Percentiles rank a stretch among this genome's conserved stretches.
Conservation (phyloP, 2,888 invertebrate genomes). For the Caenorhabditis sp. region DNA sequence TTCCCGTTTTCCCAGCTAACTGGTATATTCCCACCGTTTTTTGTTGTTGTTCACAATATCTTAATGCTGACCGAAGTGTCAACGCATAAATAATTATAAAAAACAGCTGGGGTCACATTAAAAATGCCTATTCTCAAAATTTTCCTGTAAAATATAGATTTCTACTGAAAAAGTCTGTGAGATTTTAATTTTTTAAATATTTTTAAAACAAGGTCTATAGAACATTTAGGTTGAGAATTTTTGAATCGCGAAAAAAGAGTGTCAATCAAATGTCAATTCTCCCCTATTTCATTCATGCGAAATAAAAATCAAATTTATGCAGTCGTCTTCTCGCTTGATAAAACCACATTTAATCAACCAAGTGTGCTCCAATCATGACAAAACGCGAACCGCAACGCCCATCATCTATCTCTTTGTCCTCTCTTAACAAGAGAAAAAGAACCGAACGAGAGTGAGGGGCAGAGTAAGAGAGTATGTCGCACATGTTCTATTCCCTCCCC, state of each 20-base stretch:
- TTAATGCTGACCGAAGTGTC: no score
- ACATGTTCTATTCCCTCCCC: neutral
- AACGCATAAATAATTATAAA: no score
- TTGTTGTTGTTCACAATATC: no score
- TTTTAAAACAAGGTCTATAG: no score
- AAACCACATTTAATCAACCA: neutral
- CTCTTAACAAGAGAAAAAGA: neutral
- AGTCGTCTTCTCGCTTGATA: neutral
- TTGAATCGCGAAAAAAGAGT: no score
- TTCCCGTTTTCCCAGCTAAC: neutral
- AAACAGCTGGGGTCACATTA: no score
- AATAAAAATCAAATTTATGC: neutral
- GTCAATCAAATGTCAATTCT: conserved; percentile 3
- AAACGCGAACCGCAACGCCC: conserved; percentile 1
- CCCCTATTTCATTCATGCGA: neutral
- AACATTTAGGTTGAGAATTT: no score
- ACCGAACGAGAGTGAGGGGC: neutral
- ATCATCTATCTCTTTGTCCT: neutral
- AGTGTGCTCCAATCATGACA: neutral
- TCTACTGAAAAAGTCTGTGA: no score
- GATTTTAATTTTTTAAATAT: no score
- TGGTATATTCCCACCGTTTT: conserved; percentile 3
- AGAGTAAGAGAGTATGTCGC: neutral
- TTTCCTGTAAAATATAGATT: no score
- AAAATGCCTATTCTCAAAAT: no score